phyloP scores from a whole-genome alignment of 2,113 vertebrate genomes.

The Syrmaticus mikado region DNA sequence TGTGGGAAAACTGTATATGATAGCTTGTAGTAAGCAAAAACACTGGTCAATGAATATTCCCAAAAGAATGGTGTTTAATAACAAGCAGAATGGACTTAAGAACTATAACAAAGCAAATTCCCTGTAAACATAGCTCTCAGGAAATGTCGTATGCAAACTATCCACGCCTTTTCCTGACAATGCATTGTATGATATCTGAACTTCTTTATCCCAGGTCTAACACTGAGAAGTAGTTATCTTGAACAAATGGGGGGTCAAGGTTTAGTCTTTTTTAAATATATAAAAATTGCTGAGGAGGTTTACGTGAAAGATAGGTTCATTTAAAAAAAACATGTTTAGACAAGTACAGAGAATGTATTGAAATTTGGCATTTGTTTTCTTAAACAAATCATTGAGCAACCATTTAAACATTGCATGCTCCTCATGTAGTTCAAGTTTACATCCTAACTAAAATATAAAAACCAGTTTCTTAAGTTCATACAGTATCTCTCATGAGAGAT shows the following conservation, averaged over 20 bases:
- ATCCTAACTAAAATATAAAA: neutral
- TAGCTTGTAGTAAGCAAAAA: neutral
- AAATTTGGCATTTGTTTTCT: neutral
- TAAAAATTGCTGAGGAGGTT: neutral
- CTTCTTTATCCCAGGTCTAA: conserved; percentile 1
- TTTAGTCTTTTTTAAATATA: neutral
- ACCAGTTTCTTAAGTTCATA: neutral
- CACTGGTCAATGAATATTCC: neutral
- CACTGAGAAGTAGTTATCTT: conserved; percentile 22
- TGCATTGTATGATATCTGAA: conserved; percentile 31
- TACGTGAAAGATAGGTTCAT: neutral
- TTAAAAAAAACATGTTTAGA: neutral
- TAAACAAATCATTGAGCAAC: neutral
- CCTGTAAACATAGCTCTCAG: conserved; percentile 76
- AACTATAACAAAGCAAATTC: conserved; percentile 40
- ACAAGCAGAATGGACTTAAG: conserved; percentile 26
- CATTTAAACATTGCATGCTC: neutral
- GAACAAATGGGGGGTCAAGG: neutral
- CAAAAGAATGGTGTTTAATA: neutral
- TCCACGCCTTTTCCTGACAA: conserved; percentile 78
- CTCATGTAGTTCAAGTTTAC: neutral
- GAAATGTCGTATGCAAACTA: conserved; percentile 64
- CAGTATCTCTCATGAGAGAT: neutral
- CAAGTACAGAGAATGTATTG: neutral
- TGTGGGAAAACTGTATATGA: neutral